Conservation (phyloP, 2,888 invertebrate genomes). For the Poecilus cupreus region DNA sequence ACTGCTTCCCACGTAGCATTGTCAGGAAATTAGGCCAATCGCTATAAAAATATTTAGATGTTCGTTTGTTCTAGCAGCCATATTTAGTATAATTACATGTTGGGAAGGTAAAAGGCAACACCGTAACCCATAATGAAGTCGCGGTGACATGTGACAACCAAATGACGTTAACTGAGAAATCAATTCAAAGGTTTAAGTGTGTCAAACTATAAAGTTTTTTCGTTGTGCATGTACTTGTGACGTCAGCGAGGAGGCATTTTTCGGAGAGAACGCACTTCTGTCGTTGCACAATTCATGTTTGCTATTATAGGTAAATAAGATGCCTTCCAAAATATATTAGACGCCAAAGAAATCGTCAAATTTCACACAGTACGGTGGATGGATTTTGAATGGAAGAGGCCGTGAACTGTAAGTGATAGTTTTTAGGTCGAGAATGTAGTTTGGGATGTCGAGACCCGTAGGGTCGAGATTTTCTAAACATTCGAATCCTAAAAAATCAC, state of each 20-base stretch:
- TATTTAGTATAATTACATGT: conserved; percentile 13
- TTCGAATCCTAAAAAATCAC: too few relatives aligned
- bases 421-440: too few relatives aligned
- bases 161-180: not conserved
- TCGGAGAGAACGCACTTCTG: not conserved
- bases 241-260: not conserved
- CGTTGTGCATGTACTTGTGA: not conserved
- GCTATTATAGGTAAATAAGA: too few relatives aligned
- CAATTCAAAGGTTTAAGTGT: not conserved
- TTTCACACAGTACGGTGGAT: too few relatives aligned
- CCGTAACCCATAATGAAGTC: not conserved
- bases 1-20: conserved; percentile 4
- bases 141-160: not conserved
- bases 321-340: too few relatives aligned
- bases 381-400: too few relatives aligned
- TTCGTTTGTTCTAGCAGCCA: conserved; percentile 15
- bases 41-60: conserved; percentile 35
- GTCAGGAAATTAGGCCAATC: conserved; percentile 35
- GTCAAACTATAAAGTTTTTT: not conserved
- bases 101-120: not conserved
- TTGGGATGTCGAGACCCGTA: too few relatives aligned
- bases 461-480: too few relatives aligned
- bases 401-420: too few relatives aligned
- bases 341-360: too few relatives aligned
- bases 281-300: not conserved